Evolutionary conservation across 2,113 vertebrate species (phyloP).

Genomic region (Amphiprion percula): DNA sequence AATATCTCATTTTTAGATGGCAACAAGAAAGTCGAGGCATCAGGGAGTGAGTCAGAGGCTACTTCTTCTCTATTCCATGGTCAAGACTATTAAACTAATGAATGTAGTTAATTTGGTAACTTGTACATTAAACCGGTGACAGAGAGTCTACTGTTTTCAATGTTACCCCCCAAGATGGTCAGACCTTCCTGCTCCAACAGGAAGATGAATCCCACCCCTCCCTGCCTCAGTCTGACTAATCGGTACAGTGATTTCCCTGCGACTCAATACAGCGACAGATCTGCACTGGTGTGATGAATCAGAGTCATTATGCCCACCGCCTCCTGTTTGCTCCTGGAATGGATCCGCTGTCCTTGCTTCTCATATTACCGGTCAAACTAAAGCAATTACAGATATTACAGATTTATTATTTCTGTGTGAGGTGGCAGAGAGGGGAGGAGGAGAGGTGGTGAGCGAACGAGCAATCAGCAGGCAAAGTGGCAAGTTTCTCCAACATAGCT

Average conservation of each 20-base stretch:
- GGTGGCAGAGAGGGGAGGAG: not conserved
- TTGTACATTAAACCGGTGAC: not conserved
- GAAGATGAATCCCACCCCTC: slow-evolving; percentile 28
- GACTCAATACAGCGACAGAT: slow-evolving; percentile 54
- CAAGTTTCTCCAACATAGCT: not conserved
- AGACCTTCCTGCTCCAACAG: slow-evolving; percentile 10
- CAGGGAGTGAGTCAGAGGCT: not conserved
- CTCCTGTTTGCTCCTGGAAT: slow-evolving; percentile 56
- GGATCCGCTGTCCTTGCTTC: slow-evolving; percentile 41
- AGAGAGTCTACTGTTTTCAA: not conserved
- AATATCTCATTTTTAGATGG: too few relatives aligned
- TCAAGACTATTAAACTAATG: slow-evolving; percentile 12
- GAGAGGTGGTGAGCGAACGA: not conserved
- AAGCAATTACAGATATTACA: slow-evolving; percentile 60
- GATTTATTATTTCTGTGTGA: slow-evolving; percentile 48
- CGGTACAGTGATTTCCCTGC: slow-evolving; percentile 41
- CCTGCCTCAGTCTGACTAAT: slow-evolving; percentile 48
- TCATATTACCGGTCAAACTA: slow-evolving; percentile 57
- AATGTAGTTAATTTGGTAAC: not conserved
- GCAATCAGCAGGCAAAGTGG: slow-evolving; percentile 22
- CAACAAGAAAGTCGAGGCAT: not conserved
- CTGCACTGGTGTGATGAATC: slow-evolving; percentile 60
- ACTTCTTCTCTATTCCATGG: not conserved
- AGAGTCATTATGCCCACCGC: slow-evolving; percentile 49
- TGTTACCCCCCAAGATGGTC: not conserved